These are phyloP conservation scores for Chiridota heheva DNA, from an alignment of 35 echinoderm and acorn worm species.

Conservation along the genomic window DNA sequence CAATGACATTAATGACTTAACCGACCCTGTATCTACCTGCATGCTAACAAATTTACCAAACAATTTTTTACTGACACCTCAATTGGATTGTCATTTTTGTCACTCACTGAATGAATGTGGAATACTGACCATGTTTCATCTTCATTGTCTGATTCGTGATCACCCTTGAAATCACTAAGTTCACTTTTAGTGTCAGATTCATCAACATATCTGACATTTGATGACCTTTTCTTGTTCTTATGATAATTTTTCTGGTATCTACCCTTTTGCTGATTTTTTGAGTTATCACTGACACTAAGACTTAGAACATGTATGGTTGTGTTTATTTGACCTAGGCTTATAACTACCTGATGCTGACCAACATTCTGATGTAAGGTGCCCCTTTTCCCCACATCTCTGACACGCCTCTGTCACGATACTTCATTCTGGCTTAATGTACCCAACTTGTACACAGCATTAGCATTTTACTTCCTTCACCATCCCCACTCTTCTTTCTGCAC, in stretches of 20 bases:
- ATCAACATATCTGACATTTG: background rate
- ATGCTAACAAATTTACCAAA: background rate
- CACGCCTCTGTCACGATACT: background rate
- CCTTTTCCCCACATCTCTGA: slow-evolving; percentile 10
- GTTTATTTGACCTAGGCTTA: background rate
- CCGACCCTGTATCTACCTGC: slow-evolving; percentile 5
- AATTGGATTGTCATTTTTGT: background rate
- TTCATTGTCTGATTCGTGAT: slow-evolving; percentile 1
- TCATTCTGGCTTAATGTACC: background rate
- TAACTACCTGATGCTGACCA: background rate
- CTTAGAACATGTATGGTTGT: background rate
- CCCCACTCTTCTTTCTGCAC: background rate
- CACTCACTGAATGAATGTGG: background rate
- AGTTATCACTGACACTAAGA: background rate
- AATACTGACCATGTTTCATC: background rate
- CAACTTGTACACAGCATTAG: background rate
- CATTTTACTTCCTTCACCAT: background rate
- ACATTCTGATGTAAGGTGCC: background rate
- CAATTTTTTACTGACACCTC: slow-evolving; percentile 3
- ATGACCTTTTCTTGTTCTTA: slow-evolving; percentile 2
- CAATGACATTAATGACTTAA: background rate
- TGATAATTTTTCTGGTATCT: background rate
- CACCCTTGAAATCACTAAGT: background rate
- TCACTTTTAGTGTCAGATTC: background rate
- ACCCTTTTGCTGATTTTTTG: background rate